These are phyloP conservation scores for Leucania comma DNA, from an alignment of 2,888 invertebrate genomes.

Conservation along the genomic window DNA sequence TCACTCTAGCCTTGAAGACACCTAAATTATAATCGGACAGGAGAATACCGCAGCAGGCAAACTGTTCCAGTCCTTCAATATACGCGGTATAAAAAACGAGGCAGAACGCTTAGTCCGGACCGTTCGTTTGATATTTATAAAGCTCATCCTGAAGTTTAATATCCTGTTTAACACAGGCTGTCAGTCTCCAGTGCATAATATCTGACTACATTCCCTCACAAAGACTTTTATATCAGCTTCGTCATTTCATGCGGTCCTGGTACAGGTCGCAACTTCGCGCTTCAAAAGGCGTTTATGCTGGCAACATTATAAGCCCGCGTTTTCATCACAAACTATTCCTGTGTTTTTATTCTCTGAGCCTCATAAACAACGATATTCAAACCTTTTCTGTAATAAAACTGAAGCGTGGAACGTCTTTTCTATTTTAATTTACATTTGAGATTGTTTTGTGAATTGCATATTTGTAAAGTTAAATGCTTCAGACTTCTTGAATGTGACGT, in stretches of 20 bases:
- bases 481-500: slow-evolving; percentile 7
- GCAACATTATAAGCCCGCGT: slow-evolving; percentile 51
- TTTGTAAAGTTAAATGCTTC: slow-evolving; percentile 24
- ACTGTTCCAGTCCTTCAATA: too few relatives aligned
- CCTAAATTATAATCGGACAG: too few relatives aligned
- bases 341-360: slow-evolving; percentile 30
- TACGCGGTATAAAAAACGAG: too few relatives aligned
- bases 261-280: slow-evolving; percentile 44
- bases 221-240: slow-evolving; percentile 59
- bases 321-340: slow-evolving; percentile 57
- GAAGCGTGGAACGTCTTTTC: slow-evolving; percentile 20
- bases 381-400: slow-evolving; percentile 41
- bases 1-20: too few relatives aligned
- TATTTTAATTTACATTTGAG: slow-evolving; percentile 29
- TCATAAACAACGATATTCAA: slow-evolving; percentile 50
- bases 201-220: slow-evolving; percentile 40
- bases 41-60: too few relatives aligned
- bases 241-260: slow-evolving; percentile 46
- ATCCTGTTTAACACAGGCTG: slow-evolving; percentile 37
- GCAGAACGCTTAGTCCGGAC: too few relatives aligned
- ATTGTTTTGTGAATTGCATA: slow-evolving; percentile 34
- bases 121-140: slow-evolving; percentile 21
- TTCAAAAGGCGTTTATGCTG: slow-evolving; percentile 52
- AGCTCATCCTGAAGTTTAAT: slow-evolving; percentile 45
- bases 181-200: slow-evolving; percentile 45